Evolutionary conservation across 1,140 invertebrate species (phyloP).

Genomic region (Bactericera cockerelli): DNA sequence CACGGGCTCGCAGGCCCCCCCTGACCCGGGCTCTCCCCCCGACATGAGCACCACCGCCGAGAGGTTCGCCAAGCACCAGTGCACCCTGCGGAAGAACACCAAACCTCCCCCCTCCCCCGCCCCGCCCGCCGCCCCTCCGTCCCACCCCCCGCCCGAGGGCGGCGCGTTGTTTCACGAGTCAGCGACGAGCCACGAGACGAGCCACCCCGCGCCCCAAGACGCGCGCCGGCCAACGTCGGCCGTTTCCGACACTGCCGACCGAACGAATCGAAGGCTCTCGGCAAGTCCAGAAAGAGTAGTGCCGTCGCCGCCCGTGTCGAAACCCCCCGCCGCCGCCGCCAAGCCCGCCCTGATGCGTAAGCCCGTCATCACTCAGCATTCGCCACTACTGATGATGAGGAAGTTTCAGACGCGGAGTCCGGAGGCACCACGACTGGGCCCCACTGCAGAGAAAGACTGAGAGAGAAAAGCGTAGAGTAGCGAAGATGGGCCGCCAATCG

Average conservation of each 20-base stretch:
- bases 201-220: too few relatives aligned
- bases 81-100: constrained; percentile 62
- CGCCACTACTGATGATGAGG: not conserved
- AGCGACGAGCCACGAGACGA: too few relatives aligned
- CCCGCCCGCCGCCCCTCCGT: not conserved
- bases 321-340: not conserved
- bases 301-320: not conserved
- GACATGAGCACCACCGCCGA: constrained; percentile 57
- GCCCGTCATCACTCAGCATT: constrained; percentile 14
- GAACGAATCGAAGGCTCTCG: too few relatives aligned
- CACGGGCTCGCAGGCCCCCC: constrained; percentile 25
- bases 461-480: too few relatives aligned
- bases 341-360: not conserved
- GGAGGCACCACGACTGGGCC: too few relatives aligned
- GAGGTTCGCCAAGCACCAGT: constrained; percentile 58
- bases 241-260: too few relatives aligned
- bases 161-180: too few relatives aligned
- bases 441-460: too few relatives aligned
- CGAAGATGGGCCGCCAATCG: too few relatives aligned
- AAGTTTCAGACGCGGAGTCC: not conserved
- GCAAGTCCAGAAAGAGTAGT: too few relatives aligned
- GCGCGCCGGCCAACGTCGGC: too few relatives aligned
- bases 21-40: constrained; percentile 42
- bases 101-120: constrained; percentile 26
- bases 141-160: too few relatives aligned